Evolutionary conservation across 2,797 vertebrate genomes (phyloP).

Genomic region (Ceryle rudis): DNA sequence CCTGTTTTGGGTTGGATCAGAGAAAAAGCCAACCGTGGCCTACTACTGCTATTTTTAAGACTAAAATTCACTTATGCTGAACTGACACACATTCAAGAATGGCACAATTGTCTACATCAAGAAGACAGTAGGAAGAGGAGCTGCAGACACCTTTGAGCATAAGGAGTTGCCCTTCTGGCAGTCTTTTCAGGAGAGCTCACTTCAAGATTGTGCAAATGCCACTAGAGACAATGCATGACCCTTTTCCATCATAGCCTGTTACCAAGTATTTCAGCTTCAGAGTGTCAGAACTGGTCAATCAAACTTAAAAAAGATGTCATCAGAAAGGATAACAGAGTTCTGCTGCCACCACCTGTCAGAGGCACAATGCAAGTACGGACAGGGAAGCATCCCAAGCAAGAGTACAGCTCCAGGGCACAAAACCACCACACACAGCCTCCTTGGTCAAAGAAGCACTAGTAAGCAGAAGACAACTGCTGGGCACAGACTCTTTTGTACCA

Average conservation of each 20-base stretch:
- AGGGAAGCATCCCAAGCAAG: not conserved
- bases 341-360: not conserved
- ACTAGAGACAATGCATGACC: fast-evolving
- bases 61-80: not conserved
- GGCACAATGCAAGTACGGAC: not conserved
- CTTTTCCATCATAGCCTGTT: not conserved
- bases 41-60: not conserved
- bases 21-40: not conserved
- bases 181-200: not conserved
- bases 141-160: not conserved
- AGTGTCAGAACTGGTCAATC: not conserved
- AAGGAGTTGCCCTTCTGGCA: not conserved
- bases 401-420: not conserved
- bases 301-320: not conserved
- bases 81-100: not conserved
- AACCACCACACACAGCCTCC: not conserved
- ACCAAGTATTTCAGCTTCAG: not conserved
- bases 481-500: not conserved
- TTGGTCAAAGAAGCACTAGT: not conserved
- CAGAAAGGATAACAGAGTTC: not conserved
- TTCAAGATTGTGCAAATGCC: not conserved
- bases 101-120: not conserved
- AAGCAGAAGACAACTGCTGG: not conserved
- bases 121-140: not conserved
- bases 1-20: not conserved